Conservation (phyloP, 2,797 vertebrate species). For the Pantherophis alleghaniensis region DNA sequence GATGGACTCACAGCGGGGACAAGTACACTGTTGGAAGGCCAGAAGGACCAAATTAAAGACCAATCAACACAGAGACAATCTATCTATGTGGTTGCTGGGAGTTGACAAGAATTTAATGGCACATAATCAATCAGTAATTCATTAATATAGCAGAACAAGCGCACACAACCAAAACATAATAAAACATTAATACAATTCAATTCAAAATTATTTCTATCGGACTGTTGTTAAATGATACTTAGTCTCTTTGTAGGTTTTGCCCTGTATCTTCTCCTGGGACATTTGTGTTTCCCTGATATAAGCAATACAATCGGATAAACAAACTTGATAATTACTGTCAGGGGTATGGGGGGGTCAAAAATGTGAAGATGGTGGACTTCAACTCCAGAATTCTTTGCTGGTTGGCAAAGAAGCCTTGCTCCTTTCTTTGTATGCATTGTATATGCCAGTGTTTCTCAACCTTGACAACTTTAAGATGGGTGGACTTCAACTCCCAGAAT, state of each 20-base stretch:
- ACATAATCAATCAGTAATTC: background rate
- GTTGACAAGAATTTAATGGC: background rate
- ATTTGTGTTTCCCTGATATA: constrained; percentile 40
- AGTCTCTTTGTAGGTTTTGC: constrained; percentile 44
- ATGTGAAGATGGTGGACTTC: background rate
- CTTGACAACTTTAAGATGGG: background rate
- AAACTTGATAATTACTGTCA: constrained; percentile 33
- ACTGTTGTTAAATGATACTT: constrained; percentile 51
- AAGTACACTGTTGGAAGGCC: background rate
- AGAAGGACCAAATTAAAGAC: background rate
- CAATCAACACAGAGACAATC: background rate
- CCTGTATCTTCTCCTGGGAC: constrained; percentile 51
- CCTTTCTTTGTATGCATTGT: background rate
- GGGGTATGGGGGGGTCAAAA: background rate
- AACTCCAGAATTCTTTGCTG: too few relatives aligned
- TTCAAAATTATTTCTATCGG: constrained; percentile 48
- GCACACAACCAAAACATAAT: background rate
- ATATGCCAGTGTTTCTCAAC: background rate
- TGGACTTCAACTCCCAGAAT: background rate
- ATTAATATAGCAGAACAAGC: background rate
- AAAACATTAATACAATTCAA: background rate
- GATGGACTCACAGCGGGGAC: background rate
- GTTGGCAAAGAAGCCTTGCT: too few relatives aligned
- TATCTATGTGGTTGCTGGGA: background rate
- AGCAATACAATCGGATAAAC: constrained; percentile 29